Evolutionary conservation across 2,113 vertebrate genomes (phyloP), one percentile per base, ranked within the genome.

Genomic region (Lamprotornis superbus): DNA sequence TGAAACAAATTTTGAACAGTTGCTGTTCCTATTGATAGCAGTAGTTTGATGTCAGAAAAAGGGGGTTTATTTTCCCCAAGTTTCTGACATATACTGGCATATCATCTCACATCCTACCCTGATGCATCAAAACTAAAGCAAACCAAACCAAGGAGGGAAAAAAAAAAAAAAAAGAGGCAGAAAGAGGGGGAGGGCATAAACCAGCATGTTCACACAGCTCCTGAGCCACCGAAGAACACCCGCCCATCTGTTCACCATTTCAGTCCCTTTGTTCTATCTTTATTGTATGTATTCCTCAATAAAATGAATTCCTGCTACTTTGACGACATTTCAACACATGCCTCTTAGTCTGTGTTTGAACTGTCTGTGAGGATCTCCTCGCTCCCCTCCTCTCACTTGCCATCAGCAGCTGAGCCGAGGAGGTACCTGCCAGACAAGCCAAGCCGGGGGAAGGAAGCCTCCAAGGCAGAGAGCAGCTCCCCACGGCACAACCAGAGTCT

Each of bases 1-100:
- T 97, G 98, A 98, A 98, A 98, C 97, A 98, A 98, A 98, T 97
- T 98, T 88, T 97, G 97, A 98, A 94, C 97, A 98, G 97, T 98
- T 98, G 97, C 97, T 98, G 97, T 97, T 98, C 97, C 98, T 98
- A 98, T 98, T 98, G 98, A 98, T 98, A 98, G 97, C 95, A 94
- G 96, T 97, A 95, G 97, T 98, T 98, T 98, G 98, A 98, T 98
- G 97, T 97, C 94, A 97, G 96, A 96, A 96, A 95, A 93, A 76
- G 94, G 92, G 95, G 95, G 97, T 97, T 98, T 98, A 97, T 98
- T 98, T 98, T 97, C 97, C 97, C 94, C 96, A 97, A 98, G 95
- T 97, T 98, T 98, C 96, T 98, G 98, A 98, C 97, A 97, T 89
- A 86, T 97, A 96, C 97, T 98, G 97, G 98, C 97, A 98, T 97